A percentile compares a stretch with the other conserved stretches of the same genome.
phyloP scores from a whole-genome alignment of 2,888 invertebrate species.

The Oasisia sp. region DNA sequence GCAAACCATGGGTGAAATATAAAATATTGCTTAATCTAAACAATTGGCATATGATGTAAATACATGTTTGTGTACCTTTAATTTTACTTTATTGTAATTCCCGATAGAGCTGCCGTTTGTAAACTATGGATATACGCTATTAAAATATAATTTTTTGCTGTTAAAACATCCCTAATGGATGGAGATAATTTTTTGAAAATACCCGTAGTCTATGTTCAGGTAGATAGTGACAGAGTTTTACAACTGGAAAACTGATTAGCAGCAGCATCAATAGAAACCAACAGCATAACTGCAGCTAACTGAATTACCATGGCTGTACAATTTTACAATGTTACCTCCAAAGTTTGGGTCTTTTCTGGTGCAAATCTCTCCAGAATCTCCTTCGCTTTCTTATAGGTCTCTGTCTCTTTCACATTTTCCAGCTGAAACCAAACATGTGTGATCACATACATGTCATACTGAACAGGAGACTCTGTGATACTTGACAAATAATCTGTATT shows the following conservation, averaged over 20 bases:
- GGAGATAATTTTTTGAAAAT: too few species aligned
- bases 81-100: too few species aligned
- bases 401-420: conserved; percentile 96
- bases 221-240: too few species aligned
- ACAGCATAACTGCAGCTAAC: too few species aligned
- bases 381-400: conserved; percentile 93
- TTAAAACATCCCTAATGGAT: background rate
- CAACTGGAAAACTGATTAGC: too few species aligned
- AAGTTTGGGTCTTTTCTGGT: conserved; percentile 68
- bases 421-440: conserved; percentile 64
- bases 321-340: conserved; percentile 42
- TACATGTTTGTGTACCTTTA: too few species aligned
- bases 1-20: background rate
- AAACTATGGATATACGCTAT: too few species aligned
- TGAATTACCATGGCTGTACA: background rate
- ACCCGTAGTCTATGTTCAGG: too few species aligned
- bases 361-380: conserved; percentile 89
- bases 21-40: background rate
- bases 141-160: too few species aligned
- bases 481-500: background rate
- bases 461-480: background rate
- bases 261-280: too few species aligned
- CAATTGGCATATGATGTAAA: too few species aligned
- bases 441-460: background rate
- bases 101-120: too few species aligned